phyloP scores from a whole-genome alignment of 64 coral and sea anemone genomes.

The Montipora capricornis region DNA sequence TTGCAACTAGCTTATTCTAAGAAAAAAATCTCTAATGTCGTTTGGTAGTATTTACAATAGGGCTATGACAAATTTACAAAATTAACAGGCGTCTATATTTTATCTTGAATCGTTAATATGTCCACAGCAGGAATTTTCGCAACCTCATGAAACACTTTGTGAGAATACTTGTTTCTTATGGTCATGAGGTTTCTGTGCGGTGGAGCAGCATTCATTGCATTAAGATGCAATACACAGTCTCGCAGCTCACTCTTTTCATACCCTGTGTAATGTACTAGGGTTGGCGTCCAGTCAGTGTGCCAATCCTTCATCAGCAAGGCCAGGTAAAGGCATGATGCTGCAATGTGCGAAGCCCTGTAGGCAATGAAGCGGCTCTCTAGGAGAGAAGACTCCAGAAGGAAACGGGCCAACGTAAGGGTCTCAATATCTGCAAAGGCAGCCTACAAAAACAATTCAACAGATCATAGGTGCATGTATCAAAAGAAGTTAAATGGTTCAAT shows the following conservation, averaged over 20 bases:
- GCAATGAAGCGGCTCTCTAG: slow-evolving; percentile 81
- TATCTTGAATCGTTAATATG: slow-evolving; percentile 63
- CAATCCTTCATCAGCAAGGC: slow-evolving; percentile 86
- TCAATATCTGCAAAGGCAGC: slow-evolving; percentile 85
- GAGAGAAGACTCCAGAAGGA: slow-evolving; percentile 87
- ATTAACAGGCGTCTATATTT: neutral
- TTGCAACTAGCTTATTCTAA: no score
- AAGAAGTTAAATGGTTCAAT: neutral
- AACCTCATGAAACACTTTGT: slow-evolving; percentile 91
- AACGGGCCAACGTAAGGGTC: slow-evolving; percentile 94
- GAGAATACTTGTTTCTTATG: slow-evolving; percentile 93
- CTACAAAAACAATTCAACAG: slow-evolving; percentile 31
- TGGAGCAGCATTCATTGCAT: slow-evolving; percentile 84
- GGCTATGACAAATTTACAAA: neutral
- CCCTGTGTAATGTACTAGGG: slow-evolving; percentile 92
- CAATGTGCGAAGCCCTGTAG: slow-evolving; percentile 79
- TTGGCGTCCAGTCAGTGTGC: slow-evolving; percentile 81
- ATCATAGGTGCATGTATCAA: neutral
- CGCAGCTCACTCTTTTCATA: slow-evolving; percentile 80
- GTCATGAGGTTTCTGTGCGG: slow-evolving; percentile 94
- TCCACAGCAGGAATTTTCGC: slow-evolving; percentile 89
- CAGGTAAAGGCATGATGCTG: slow-evolving; percentile 83
- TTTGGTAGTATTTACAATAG: neutral
- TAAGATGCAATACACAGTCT: slow-evolving; percentile 80
- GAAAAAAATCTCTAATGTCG: no score